Conservation (phyloP, 2,888 invertebrate genomes). For the Invenusta paracnida region DNA sequence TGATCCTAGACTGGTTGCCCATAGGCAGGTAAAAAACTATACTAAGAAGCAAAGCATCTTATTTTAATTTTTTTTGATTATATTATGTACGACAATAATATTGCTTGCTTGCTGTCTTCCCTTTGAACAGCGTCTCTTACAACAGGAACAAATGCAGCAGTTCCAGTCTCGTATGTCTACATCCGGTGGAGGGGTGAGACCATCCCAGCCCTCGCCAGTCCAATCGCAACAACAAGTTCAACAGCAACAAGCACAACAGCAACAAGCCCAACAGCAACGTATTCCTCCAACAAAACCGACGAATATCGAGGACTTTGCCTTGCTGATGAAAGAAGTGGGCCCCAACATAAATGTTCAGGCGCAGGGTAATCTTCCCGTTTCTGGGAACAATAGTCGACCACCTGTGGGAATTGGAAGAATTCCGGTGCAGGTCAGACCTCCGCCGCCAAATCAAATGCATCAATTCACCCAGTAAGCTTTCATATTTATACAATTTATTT, state of each 20-base stretch:
- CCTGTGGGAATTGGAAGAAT: neutral
- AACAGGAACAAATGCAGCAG: slow-evolving; percentile 12
- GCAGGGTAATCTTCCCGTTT: neutral
- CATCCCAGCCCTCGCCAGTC: neutral
- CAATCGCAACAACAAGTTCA: neutral
- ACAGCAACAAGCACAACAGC: neutral
- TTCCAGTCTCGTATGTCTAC: neutral
- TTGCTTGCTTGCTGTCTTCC: too few relatives aligned
- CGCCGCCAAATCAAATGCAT: neutral
- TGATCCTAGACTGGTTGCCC: neutral
- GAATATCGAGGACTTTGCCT: neutral
- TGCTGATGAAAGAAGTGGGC: slow-evolving; percentile 3
- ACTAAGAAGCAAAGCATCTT: too few relatives aligned
- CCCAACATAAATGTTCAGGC: slow-evolving; percentile 1
- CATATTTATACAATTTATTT: too few relatives aligned
- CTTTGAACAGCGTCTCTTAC: neutral
- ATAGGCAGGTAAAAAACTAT: slow-evolving; percentile 16
- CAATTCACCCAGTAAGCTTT: neutral
- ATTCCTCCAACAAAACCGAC: neutral
- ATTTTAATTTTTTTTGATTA: too few relatives aligned
- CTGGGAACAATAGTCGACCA: neutral
- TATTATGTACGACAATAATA: too few relatives aligned
- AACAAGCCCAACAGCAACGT: neutral
- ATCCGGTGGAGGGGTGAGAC: neutral
- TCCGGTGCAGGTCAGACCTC: neutral